These are phyloP conservation scores for Bergia sp. DNA, from an alignment of 92 coral and sea anemone genomes.

Conservation along the genomic window DNA sequence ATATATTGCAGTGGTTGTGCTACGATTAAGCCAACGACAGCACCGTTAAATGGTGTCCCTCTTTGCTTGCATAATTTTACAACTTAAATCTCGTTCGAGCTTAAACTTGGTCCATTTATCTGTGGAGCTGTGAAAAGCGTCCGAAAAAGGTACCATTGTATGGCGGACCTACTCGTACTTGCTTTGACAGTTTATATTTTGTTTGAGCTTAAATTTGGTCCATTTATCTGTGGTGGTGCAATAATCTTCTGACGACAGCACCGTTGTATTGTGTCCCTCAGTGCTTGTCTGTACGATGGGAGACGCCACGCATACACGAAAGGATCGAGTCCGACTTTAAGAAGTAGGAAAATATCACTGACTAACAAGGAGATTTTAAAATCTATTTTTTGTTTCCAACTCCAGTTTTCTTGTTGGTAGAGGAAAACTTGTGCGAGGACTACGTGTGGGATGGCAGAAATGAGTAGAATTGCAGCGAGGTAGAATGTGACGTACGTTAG, in stretches of 20 bases:
- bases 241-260: slow-evolving; percentile 12
- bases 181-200: slow-evolving; percentile 5
- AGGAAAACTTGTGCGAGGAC: slow-evolving; percentile 31
- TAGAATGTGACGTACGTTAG: slow-evolving; percentile 39
- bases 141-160: background rate
- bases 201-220: slow-evolving; percentile 23
- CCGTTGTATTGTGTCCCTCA: slow-evolving; percentile 23
- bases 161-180: background rate
- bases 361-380: slow-evolving; percentile 35
- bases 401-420: slow-evolving; percentile 17
- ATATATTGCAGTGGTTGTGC: background rate
- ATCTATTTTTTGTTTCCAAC: background rate
- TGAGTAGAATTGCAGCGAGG: slow-evolving; percentile 27
- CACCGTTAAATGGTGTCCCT: too few relatives aligned
- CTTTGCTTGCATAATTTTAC: background rate
- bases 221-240: background rate
- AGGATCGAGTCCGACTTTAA: slow-evolving; percentile 39
- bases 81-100: background rate
- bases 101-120: background rate
- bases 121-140: background rate
- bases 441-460: slow-evolving; percentile 38
- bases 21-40: too few relatives aligned
- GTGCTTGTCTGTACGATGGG: slow-evolving; percentile 43
- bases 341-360: slow-evolving; percentile 35
- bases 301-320: slow-evolving; percentile 45